These are phyloP conservation scores for Yponomeuta evonymella DNA, from an alignment of 2,888 invertebrate genomes.

Conservation along the genomic window DNA sequence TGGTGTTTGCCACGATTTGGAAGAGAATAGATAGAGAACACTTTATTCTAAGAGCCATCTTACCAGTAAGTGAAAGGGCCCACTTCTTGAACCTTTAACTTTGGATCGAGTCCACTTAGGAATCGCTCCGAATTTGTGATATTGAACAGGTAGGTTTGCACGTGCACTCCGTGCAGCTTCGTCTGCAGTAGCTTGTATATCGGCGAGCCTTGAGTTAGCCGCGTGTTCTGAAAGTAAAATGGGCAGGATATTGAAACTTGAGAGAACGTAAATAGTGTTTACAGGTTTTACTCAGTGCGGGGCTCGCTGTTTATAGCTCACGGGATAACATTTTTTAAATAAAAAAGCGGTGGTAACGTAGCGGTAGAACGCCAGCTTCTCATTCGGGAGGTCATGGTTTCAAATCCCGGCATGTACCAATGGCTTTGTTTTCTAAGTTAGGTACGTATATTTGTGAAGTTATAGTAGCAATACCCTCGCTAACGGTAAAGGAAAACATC, in stretches of 20 bases:
- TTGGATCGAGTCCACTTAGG: constrained; percentile 77
- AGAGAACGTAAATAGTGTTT: no score
- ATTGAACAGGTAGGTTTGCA: constrained; percentile 85
- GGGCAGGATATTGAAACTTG: not conserved
- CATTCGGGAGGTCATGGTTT: no score
- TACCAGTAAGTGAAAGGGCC: constrained; percentile 91
- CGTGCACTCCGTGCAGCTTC: constrained; percentile 80
- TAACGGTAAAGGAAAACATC: no score
- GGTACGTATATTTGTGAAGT: no score
- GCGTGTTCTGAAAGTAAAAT: constrained; percentile 46
- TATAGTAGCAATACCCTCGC: no score
- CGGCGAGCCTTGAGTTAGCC: constrained; percentile 73
- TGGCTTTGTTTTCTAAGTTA: no score
- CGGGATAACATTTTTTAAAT: no score
- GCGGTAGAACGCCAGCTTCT: no score
- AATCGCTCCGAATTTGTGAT: constrained; percentile 86
- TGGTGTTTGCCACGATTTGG: not conserved
- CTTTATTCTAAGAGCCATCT: constrained; percentile 34
- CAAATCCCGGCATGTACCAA: no score
- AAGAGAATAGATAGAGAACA: not conserved
- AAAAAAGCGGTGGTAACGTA: no score
- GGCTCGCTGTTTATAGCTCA: no score
- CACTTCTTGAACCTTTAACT: constrained; percentile 81
- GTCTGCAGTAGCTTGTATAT: constrained; percentile 77
- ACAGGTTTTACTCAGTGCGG: no score